Evolutionary conservation across 2,113 vertebrate genomes (phyloP), one percentile per base, ranked within the genome.

Genomic region (Cynopterus brachyotis): DNA sequence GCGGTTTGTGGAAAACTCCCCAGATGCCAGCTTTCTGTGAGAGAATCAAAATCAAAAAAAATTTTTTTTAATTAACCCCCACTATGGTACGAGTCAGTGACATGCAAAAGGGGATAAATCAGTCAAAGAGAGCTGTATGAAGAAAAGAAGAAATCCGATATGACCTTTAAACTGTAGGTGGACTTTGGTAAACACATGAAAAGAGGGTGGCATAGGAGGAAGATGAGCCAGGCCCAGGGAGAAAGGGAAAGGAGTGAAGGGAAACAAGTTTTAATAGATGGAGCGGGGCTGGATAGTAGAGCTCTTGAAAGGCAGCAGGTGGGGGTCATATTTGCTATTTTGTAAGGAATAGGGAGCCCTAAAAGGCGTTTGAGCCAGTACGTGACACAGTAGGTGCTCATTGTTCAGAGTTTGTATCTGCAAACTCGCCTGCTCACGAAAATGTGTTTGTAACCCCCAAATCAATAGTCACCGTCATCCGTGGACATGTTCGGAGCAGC

Each of bases 281-380:
- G 0, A 30, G 3, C 11, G 13, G 24, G 24, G 30, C 20, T 10
- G 9, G 32, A 53, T 19, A 5, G 30, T 2, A 47, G 80, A 93
- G 55, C n/a, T 50, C 35, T 28, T 13, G 57, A 55, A 6, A 55
- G 15, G 30, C 28, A 10, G 40, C n/a, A 30, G 66, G 59, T 32
- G 17, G 75, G 2, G 30, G 19, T 75, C 26, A 6, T 16, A 37
- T 22, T 30, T 32, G 30, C 47, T 16, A 10, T 0, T 16, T 0
- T 16, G 26, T 9, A 32, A 24, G 42, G 12, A 55, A 4, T 6
- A 42, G 30, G 50, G 67, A 69, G 64, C 85, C 73, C 55, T 26
- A 7, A 10, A 30, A 75, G 59, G 59, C 45, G 13, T 35, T 60
- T 53, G 72, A 80, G 64, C 13, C 9, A 37, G 42, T 1, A 79